A percentile compares a stretch with the other conserved stretches of the same genome.
Conservation (phyloP, 92 coral and sea anemone species). For the Porites lobata region DNA sequence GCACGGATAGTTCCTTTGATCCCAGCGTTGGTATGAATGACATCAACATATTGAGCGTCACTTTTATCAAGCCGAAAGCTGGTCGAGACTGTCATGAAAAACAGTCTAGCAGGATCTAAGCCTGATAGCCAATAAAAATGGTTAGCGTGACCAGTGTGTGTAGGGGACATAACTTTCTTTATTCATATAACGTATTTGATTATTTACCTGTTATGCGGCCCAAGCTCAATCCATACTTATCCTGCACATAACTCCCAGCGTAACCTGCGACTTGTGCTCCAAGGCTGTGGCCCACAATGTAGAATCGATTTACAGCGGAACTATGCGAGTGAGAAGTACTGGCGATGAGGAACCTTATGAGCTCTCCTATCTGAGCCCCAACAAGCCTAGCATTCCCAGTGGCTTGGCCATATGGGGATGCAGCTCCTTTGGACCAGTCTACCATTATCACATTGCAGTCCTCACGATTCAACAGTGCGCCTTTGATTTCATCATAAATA, state of each 20-base stretch:
- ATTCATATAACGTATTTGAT: too few relatives aligned
- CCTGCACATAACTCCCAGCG: constrained; percentile 60
- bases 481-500: constrained; percentile 42
- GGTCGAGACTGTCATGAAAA: constrained; percentile 17
- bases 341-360: constrained; percentile 69
- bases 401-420: constrained; percentile 53
- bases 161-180: too few relatives aligned
- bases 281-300: constrained; percentile 77
- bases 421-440: constrained; percentile 87
- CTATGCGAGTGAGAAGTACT: constrained; percentile 34
- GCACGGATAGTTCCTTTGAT: constrained; percentile 35
- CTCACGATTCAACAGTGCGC: constrained; percentile 57
- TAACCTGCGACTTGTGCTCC: constrained; percentile 81
- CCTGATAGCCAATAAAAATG: constrained; percentile 15
- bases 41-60: constrained; percentile 76
- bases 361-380: constrained; percentile 78
- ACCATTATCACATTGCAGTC: constrained; percentile 73
- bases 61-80: constrained; percentile 60
- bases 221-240: constrained; percentile 8
- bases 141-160: too few relatives aligned
- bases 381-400: constrained; percentile 82
- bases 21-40: constrained; percentile 70
- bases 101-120: constrained; percentile 70
- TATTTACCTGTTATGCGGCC: constrained; percentile 78
- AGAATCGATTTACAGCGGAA: constrained; percentile 27